Base-by-base conservation (phyloP, 1,140 invertebrate genomes). In the Apis laboriosa region DNA sequence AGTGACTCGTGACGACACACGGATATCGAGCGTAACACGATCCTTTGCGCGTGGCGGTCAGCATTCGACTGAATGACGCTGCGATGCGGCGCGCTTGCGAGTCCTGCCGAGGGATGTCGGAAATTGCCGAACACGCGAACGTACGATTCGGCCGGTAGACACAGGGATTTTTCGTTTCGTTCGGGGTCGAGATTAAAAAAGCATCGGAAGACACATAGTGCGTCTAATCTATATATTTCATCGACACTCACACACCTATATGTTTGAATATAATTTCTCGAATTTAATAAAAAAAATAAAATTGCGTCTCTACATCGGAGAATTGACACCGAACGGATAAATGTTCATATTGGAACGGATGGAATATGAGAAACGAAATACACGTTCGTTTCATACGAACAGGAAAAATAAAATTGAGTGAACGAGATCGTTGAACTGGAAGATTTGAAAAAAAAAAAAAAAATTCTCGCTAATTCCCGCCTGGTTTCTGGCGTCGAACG, bases 21-120 rank as follows among this genome's bases (percentile, higher is more conserved):
- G 51, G n/a, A 19, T 77, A 53, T 60, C 28, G 66, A 83, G 34
- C 77, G 83, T 74, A 61, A 84, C 68, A 0, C 86, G 80, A 76
- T 89, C 86, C 80, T 80, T 49, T 72, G 77, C 83, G 53, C 84
- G 77, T 84, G 85, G 63, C 88, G 85, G 86, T 85, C 90, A 90
- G 83, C 88, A 86, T 86, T 82, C 88, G 85, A 91, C 90, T 90
- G 89, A 84, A 75, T 82, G 85, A 67, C 84, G 77, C 76, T 60
- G 60, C 64, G 78, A 60, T 75, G 73, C 86, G 43, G 49, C 68
- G 73, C 82, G 82, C 60, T 75, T 73, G 80, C 56, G 80, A 81
- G 75, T 68, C 53, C 68, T 51, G 51, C 78, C 84, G 77, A 84
- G 83, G n/a, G 68, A 67, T 67, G 88, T 49, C 88, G 88, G 88